Evolutionary conservation across 2,888 invertebrate genomes (phyloP).

Genomic region (Therioaphis trifolii): DNA sequence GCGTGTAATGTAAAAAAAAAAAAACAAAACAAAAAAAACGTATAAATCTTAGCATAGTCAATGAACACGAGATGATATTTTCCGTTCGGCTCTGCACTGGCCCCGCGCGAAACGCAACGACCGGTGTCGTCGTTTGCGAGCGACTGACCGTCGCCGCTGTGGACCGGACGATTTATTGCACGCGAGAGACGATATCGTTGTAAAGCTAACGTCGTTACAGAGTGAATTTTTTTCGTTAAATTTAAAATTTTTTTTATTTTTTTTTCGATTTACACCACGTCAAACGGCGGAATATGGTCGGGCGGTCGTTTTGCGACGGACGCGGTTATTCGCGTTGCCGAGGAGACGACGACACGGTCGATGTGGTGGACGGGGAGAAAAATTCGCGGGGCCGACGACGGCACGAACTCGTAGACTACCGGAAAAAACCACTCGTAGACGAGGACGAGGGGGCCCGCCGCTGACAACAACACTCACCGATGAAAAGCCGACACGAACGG

Average conservation of each 20-base stretch:
- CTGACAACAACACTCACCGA: slow-evolving; percentile 54
- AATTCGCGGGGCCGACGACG: too few relatives aligned
- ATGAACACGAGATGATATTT: too few relatives aligned
- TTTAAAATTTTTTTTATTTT: background rate
- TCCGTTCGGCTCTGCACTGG: background rate
- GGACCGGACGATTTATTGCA: slow-evolving; percentile 6
- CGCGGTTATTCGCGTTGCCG: background rate
- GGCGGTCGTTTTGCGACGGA: background rate
- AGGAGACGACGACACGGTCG: background rate
- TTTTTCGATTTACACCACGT: background rate
- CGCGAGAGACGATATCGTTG: slow-evolving; percentile 8
- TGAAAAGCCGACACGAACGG: slow-evolving; percentile 30
- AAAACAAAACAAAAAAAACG: too few relatives aligned
- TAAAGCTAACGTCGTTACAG: slow-evolving; percentile 31
- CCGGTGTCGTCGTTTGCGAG: slow-evolving; percentile 38
- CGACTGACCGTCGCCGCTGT: background rate
- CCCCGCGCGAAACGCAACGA: slow-evolving; percentile 12
- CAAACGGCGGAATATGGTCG: too few relatives aligned
- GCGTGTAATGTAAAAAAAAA: too few relatives aligned
- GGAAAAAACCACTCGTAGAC: too few relatives aligned
- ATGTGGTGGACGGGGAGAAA: background rate
- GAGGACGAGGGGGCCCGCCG: too few relatives aligned
- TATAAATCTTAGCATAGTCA: too few relatives aligned
- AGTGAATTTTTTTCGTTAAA: background rate
- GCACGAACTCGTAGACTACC: background rate